phyloP scores from a whole-genome alignment of 2,888 invertebrate species.

The Dendrolimus pini region DNA sequence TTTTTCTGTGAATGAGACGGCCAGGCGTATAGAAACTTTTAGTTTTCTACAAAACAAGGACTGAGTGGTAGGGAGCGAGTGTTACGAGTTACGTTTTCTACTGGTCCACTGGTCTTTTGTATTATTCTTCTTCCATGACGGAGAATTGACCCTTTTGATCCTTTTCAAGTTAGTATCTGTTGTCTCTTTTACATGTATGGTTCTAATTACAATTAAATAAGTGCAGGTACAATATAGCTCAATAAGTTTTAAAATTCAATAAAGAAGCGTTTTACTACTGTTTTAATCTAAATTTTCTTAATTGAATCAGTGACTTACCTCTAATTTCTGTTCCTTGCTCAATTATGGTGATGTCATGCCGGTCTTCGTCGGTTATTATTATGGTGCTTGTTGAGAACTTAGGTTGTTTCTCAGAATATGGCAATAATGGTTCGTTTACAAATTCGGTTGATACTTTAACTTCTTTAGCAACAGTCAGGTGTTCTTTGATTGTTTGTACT shows the following conservation, averaged over 20 bases:
- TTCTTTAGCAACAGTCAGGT: conserved; percentile 44
- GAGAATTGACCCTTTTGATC: no score
- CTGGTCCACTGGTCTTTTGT: no score
- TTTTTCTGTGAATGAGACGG: no score
- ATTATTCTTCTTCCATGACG: no score
- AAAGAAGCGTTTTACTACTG: not conserved
- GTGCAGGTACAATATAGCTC: not conserved
- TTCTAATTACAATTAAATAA: not conserved
- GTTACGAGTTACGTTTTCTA: no score
- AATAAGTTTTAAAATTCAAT: conserved; percentile 3
- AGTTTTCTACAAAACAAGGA: no score
- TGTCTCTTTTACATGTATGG: no score
- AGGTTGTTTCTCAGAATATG: conserved; percentile 29
- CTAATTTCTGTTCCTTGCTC: conserved; percentile 41
- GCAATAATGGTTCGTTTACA: conserved; percentile 42
- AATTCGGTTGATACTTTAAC: conserved; percentile 46
- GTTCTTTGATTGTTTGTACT: conserved; percentile 39
- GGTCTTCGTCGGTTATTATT: conserved; percentile 26
- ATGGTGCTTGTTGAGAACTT: conserved; percentile 36
- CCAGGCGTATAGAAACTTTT: no score
- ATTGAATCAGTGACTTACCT: conserved; percentile 35
- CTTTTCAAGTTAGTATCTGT: no score
- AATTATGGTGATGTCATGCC: conserved; percentile 37
- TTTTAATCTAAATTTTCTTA: no score
- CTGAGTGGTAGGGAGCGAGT: no score